phyloP scores from a whole-genome alignment of 2,113 vertebrate genomes.

The Hemibates koningsi region DNA sequence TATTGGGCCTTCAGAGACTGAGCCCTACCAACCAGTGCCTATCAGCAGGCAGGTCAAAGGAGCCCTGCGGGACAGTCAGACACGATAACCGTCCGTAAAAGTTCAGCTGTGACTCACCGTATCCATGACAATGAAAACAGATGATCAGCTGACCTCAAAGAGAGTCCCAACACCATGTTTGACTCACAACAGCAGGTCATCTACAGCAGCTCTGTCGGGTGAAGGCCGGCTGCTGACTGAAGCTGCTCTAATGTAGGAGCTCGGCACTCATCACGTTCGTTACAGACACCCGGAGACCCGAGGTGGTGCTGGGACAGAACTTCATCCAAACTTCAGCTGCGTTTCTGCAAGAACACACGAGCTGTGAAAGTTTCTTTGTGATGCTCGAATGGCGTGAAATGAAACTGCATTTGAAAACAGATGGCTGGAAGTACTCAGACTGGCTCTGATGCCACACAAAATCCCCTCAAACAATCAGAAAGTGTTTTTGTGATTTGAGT shows the following conservation, averaged over 20 bases:
- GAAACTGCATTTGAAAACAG: background rate
- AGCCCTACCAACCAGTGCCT: background rate
- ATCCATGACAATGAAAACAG: background rate
- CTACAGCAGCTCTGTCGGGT: background rate
- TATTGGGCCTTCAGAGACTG: background rate
- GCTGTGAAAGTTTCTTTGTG: background rate
- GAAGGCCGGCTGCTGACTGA: background rate
- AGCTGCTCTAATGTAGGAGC: background rate
- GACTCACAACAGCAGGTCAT: background rate
- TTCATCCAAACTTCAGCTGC: background rate
- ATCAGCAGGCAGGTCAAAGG: slow-evolving; percentile 16
- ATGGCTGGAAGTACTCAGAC: background rate
- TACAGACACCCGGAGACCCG: background rate
- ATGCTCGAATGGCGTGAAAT: background rate
- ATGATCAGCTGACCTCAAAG: background rate
- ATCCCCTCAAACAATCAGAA: background rate
- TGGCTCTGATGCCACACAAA: background rate
- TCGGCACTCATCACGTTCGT: background rate
- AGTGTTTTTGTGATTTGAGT: background rate
- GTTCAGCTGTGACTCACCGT: background rate
- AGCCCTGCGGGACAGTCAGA: background rate
- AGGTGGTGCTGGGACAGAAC: background rate
- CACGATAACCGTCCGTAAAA: background rate
- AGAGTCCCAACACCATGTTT: background rate
- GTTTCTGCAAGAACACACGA: background rate